These are phyloP conservation scores for Pempheris klunzingeri DNA, from an alignment of 2,797 vertebrate genomes.

Conservation along the genomic window DNA sequence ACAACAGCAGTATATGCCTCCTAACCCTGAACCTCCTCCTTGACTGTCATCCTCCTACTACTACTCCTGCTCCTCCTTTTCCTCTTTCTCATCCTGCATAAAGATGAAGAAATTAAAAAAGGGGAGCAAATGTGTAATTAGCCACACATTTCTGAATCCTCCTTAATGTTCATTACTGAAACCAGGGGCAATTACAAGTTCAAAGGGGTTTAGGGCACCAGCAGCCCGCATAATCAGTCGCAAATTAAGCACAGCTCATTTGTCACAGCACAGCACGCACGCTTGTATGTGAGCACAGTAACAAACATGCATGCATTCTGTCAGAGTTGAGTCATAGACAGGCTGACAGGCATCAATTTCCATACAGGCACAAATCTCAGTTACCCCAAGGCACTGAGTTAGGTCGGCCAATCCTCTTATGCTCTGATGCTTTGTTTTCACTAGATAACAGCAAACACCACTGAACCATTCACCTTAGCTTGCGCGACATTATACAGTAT, in stretches of 20 bases:
- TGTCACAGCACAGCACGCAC: slow-evolving; percentile 92
- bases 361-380: slow-evolving; percentile 92
- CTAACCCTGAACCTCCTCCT: slow-evolving; percentile 82
- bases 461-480: slow-evolving; percentile 71
- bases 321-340: slow-evolving; percentile 92
- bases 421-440: slow-evolving; percentile 86
- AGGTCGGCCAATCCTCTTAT: slow-evolving; percentile 88
- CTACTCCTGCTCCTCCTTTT: slow-evolving; percentile 70
- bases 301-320: slow-evolving; percentile 87
- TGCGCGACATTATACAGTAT: slow-evolving; percentile 63
- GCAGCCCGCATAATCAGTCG: slow-evolving; percentile 97
- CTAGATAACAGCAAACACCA: slow-evolving; percentile 77
- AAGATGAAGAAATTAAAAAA: slow-evolving; percentile 80
- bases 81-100: slow-evolving; percentile 61
- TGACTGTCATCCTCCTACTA: slow-evolving; percentile 67
- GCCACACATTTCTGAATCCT: slow-evolving; percentile 95
- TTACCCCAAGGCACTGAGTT: slow-evolving; percentile 87
- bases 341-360: slow-evolving; percentile 94
- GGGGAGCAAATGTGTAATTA: slow-evolving; percentile 93
- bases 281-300: slow-evolving; percentile 44
- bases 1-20: slow-evolving; percentile 84
- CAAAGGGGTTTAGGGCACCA: slow-evolving; percentile 99
- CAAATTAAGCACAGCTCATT: slow-evolving; percentile 98
- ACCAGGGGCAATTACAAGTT: slow-evolving; percentile 99
- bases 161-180: slow-evolving; percentile 99